Conservation (phyloP, 2,797 vertebrate species). For the Rhabdomys pumilio region DNA sequence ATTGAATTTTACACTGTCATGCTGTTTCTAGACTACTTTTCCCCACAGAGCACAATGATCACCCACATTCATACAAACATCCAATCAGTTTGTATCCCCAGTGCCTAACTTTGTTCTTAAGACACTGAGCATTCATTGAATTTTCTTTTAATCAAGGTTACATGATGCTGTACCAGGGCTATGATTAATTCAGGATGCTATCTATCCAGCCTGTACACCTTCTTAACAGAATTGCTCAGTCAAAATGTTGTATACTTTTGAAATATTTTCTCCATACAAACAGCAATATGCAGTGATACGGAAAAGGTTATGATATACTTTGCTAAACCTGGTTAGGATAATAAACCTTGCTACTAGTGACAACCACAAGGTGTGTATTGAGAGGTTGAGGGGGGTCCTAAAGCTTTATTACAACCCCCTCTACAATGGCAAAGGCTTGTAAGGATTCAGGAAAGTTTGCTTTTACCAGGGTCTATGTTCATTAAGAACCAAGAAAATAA, state of each 20-base stretch:
- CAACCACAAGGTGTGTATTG: background rate
- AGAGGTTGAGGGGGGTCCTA: background rate
- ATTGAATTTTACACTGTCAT: background rate
- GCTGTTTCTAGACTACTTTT: background rate
- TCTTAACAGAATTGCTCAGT: constrained; percentile 51
- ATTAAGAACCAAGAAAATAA: constrained; percentile 28
- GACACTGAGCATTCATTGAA: background rate
- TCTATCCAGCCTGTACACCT: constrained; percentile 12
- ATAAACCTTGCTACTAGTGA: background rate
- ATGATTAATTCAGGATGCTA: constrained; percentile 26
- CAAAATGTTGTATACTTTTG: constrained; percentile 5
- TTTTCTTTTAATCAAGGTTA: background rate
- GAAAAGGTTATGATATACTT: background rate
- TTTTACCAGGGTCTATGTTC: constrained; percentile 5
- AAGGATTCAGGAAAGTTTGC: constrained; percentile 39
- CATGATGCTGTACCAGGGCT: background rate
- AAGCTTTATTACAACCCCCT: background rate
- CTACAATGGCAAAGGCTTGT: constrained; percentile 47
- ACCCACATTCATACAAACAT: constrained; percentile 22
- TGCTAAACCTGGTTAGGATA: background rate
- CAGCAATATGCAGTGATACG: background rate
- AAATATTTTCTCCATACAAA: background rate
- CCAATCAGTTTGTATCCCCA: background rate
- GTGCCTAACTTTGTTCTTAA: constrained; percentile 26
- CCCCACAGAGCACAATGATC: constrained; percentile 27